Evolutionary conservation across 37 sponge, comb jelly and placozoan species (phyloP), one percentile per base, ranked within the genome.

Genomic region (Agelas oroides): DNA sequence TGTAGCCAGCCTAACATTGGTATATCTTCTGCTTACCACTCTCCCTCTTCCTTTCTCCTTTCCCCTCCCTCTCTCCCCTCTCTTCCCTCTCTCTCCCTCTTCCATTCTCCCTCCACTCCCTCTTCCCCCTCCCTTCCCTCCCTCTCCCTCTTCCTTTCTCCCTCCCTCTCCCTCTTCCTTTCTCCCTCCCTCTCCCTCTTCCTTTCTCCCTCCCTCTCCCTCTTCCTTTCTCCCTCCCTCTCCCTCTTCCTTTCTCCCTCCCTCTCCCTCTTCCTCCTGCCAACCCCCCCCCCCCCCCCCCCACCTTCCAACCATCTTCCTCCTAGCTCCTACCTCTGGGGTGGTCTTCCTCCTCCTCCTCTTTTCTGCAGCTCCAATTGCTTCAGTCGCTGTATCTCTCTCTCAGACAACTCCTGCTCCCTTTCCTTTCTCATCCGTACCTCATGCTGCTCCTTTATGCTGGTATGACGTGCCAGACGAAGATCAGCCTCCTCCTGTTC

Each of bases 381-480:
- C 23, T 41, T 60, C 73, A 83, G 30, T 38, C 83, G 71, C 83
- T 61, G 28, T 19, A 83, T 36, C 20, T 71, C 72, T 19, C 1
- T 37, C 40, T 71, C 72, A 19, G 72, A 35, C 41, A 37, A 20
- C 35, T 24, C 17, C 41, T 71, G 72, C n/a, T 35, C 36, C 1
- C 72, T 37, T 41, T 5, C 16, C 24, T 56, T 62, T 27, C 57
- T 37, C 59, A 58, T 28, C 27, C 20, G n/a, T 6, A 57, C 33
- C 54, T 46, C 52, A 53, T 30, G 17, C 55, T 70, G 46, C 39
- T 76, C 85, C 33, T 28, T 21, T 24, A 39, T 16, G 37, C 52
- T 61, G 23, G 72, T 34, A 57, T 79, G 73, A 30, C 87, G 31
- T n/a, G 80, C 79, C 61, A 86, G n/a, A 19, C 73, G 63, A 0